A percentile compares a stretch with the other conserved stretches of the same genome.
phyloP scores from a whole-genome alignment of 2,113 vertebrate genomes.

The Redunca redunca region DNA sequence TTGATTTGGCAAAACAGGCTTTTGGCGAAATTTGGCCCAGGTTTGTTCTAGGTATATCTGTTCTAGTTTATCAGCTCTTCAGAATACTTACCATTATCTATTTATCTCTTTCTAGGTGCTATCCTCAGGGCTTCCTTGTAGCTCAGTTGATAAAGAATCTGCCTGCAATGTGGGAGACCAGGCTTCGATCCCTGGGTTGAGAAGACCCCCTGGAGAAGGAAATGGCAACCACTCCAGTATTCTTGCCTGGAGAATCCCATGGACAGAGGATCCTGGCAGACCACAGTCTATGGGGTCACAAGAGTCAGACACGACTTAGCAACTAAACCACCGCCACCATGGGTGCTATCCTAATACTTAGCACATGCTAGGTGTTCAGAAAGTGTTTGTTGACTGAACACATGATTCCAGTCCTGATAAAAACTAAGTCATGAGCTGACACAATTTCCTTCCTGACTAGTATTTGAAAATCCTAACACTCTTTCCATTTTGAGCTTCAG shows the following conservation, averaged over 20 bases:
- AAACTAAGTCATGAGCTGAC: background rate
- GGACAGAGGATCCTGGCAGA: background rate
- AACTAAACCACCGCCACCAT: fast-evolving
- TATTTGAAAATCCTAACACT: background rate
- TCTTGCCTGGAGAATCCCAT: background rate
- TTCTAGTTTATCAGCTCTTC: background rate
- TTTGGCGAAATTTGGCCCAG: background rate
- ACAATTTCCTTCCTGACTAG: background rate
- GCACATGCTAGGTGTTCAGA: background rate
- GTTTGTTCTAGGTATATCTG: background rate
- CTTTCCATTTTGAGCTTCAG: background rate
- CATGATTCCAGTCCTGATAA: background rate
- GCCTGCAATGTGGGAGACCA: background rate
- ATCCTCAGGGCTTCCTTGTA: background rate
- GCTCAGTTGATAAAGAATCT: background rate
- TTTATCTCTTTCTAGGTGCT: background rate
- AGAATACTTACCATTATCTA: background rate
- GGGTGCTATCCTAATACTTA: background rate
- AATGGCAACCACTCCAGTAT: background rate
- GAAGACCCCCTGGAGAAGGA: background rate
- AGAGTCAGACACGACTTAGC: fast-evolving
- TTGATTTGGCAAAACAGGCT: background rate
- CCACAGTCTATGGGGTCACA: background rate
- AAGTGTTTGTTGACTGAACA: background rate
- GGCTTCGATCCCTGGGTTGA: fast-evolving